Evolutionary conservation across 2,888 invertebrate species (phyloP), one percentile per base, ranked within the genome.

Genomic region (Mythimna vitellina): DNA sequence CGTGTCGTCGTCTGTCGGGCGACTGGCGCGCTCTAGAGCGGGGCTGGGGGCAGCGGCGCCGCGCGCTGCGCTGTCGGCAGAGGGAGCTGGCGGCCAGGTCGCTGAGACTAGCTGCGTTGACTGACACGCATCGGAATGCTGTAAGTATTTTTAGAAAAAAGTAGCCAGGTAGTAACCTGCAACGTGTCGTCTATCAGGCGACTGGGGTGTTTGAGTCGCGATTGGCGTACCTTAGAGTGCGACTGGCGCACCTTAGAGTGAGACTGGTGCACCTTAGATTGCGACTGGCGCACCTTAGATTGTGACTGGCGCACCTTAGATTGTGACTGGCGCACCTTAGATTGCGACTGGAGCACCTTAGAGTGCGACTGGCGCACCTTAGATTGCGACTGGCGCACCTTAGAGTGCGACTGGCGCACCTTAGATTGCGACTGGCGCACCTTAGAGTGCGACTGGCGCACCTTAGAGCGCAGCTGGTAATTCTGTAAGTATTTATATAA

Each of bases 1-100:
- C 98, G 67, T 97, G 97, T 80, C 91, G 96, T 8, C 93, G 96
- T 20, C 92, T 92, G 88, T 96, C 93, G 72, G 96, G 95, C 85
- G 96, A 95, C 89, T 96, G 96, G 94, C 96, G 97, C 51, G 96
- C 97, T 76, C 90, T 97, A 70, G 97, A 97, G 88, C 95, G 96
- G 35, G 97, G 97, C 88, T 97, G 97, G 97, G 95, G 96, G 1
- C 35, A 35, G 68, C 96, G 97, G 17, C 68, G 97, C 62, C 94
- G 97, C 51, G 97, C 97, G 81, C 96, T 97, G 90, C 96, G 97
- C 72, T 95, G 96, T 61, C 95, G 97, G 0, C 96, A 97, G 89
- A 91, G 96, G n/a, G 96, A 96, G 71, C 93, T 97, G n/a, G 94
- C 95, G 76, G 95, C 93, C 71, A 90, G 96, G 62, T 76, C 78